These are phyloP conservation scores for Cebus imitator DNA, from an alignment of 2,113 vertebrate species.

Conservation along the genomic window DNA sequence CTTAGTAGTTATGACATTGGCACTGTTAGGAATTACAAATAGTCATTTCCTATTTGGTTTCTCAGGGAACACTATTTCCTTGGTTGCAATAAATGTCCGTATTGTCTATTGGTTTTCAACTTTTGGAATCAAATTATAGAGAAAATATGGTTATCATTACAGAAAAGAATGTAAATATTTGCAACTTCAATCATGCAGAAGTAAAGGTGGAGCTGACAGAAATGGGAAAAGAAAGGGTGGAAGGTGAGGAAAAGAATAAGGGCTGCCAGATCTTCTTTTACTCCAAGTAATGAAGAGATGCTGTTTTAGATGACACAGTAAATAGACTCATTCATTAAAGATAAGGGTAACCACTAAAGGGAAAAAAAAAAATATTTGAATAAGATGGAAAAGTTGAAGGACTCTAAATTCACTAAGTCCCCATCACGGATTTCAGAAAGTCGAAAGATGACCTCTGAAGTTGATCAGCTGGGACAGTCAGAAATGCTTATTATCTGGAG, in stretches of 20 bases:
- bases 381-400: neutral
- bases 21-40: neutral
- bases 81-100: neutral
- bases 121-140: slow-evolving; percentile 33
- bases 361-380: neutral
- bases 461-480: neutral
- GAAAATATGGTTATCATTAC: neutral
- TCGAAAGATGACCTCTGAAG: slow-evolving; percentile 1
- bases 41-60: neutral
- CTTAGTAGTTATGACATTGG: neutral
- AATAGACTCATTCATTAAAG: neutral
- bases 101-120: neutral
- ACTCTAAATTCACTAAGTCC: neutral
- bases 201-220: neutral
- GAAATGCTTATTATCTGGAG: neutral
- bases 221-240: neutral
- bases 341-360: neutral
- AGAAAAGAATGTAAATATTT: slow-evolving; percentile 9
- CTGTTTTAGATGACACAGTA: neutral
- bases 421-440: neutral
- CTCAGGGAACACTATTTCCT: neutral
- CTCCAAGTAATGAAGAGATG: neutral
- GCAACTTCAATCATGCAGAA: neutral
- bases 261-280: neutral
- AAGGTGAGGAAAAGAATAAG: neutral